Percentiles rank a stretch among this genome's conserved stretches.
Conservation (phyloP, 2,113 vertebrate genomes). For the Alethe diademata region DNA sequence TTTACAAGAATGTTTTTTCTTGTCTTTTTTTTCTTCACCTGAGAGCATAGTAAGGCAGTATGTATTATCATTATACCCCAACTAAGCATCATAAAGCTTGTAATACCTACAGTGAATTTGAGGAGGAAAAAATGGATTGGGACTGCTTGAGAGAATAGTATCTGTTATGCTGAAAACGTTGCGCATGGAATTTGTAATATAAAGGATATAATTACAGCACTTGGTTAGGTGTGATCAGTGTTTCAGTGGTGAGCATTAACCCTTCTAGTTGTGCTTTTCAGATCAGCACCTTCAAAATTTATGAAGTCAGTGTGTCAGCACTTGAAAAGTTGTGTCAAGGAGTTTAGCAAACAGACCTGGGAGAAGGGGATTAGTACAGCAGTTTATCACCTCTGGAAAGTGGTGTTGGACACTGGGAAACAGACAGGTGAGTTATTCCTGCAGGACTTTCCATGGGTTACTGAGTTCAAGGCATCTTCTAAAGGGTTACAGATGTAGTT, state of each 20-base stretch:
- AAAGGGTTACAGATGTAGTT: neutral
- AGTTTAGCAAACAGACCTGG: neutral
- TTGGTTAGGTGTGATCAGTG: neutral
- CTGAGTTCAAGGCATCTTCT: neutral
- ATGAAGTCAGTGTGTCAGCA: fast-evolving
- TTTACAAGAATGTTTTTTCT: neutral
- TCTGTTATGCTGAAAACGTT: neutral
- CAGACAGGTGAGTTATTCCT: neutral
- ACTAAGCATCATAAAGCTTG: neutral
- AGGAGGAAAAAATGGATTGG: neutral
- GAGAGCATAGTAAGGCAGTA: neutral
- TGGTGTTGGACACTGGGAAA: neutral
- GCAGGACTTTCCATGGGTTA: neutral
- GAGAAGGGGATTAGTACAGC: neutral
- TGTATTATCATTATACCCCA: neutral
- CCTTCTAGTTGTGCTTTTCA: neutral
- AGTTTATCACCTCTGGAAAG: neutral
- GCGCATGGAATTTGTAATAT: neutral
- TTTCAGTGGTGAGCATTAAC: neutral
- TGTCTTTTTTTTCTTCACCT: neutral
- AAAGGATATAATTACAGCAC: neutral
- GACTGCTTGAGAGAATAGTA: neutral
- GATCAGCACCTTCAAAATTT: neutral
- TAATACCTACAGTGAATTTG: neutral
- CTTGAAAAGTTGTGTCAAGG: neutral